These are phyloP conservation scores for Sciurus carolinensis DNA, from an alignment of 2,797 vertebrate genomes.

Conservation along the genomic window DNA sequence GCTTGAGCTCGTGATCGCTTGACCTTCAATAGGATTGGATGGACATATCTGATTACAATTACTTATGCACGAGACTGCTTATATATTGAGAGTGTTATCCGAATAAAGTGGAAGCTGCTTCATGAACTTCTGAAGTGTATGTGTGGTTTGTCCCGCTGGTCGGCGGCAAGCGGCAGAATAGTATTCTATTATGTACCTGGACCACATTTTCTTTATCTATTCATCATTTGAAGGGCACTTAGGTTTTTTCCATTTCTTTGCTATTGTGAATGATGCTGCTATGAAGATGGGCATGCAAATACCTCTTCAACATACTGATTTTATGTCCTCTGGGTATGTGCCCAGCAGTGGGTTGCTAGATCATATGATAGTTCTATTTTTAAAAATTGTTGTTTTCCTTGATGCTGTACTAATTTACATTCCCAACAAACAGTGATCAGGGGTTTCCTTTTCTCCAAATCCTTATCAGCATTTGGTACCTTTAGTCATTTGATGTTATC, in stretches of 20 bases:
- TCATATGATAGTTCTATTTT: neutral
- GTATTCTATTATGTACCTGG: neutral
- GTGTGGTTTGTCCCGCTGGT: too few species aligned
- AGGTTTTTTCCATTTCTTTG: neutral
- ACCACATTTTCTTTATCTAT: neutral
- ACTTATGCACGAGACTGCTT: too few species aligned
- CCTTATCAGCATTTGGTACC: neutral
- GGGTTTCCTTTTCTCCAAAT: neutral
- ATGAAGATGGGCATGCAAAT: neutral
- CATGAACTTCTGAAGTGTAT: too few species aligned
- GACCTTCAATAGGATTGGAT: too few species aligned
- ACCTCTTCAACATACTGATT: neutral
- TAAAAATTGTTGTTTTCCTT: neutral
- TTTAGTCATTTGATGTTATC: neutral
- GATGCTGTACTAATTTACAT: neutral
- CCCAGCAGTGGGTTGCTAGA: neutral
- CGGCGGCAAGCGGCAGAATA: neutral
- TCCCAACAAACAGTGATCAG: neutral
- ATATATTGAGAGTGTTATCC: too few species aligned
- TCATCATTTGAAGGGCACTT: neutral
- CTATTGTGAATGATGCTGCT: neutral
- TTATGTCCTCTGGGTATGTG: neutral
- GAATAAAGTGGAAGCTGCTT: too few species aligned
- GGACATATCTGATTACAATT: too few species aligned
- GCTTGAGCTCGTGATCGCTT: too few species aligned